Percentiles rank a stretch among this genome's conserved stretches.
phyloP scores from a whole-genome alignment of 2,113 vertebrate genomes.

The Equus przewalskii region DNA sequence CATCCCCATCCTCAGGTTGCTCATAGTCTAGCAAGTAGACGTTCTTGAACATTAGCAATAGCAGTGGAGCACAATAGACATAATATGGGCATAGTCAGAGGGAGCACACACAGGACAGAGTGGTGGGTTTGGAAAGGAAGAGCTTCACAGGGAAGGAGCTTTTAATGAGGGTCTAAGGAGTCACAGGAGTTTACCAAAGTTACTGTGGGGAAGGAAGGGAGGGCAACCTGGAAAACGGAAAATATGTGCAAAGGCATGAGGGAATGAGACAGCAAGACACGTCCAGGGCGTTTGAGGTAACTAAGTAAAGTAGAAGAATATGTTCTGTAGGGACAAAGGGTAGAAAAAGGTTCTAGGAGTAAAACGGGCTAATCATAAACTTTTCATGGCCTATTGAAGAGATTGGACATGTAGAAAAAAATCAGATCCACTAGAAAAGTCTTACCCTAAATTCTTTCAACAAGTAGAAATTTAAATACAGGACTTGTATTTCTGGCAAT shows the following conservation, averaged over 20 bases:
- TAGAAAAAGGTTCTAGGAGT: neutral
- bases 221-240: neutral
- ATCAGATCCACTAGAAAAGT: neutral
- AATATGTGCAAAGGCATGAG: neutral
- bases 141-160: neutral
- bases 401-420: neutral
- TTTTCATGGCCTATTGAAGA: neutral
- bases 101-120: neutral
- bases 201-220: neutral
- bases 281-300: neutral
- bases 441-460: constrained; percentile 4
- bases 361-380: neutral
- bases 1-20: neutral
- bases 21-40: neutral
- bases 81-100: neutral
- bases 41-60: neutral
- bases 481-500: neutral
- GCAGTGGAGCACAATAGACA: no score
- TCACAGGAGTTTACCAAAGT: neutral
- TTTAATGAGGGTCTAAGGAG: neutral
- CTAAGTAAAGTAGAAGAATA: neutral
- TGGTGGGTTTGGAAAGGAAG: neutral
- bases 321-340: neutral
- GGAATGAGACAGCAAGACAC: neutral
- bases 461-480: neutral